Base-by-base conservation (phyloP, 2,888 invertebrate genomes). In the Alcis repandata region DNA sequence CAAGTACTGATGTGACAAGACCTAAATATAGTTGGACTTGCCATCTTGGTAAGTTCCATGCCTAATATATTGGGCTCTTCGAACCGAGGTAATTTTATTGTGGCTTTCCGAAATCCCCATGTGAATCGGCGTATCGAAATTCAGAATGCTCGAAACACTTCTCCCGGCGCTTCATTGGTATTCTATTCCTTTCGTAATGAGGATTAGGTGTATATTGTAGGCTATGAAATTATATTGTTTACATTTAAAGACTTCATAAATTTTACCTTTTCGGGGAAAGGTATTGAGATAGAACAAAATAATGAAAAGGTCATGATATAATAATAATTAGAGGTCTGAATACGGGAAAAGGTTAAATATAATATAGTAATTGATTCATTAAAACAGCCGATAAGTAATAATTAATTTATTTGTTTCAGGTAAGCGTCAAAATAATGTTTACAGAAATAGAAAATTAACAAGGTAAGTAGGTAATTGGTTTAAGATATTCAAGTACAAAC, bases 341-440 rank as follows among this genome's bases (percentile, higher is more conserved):
- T 36, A 36, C 3, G 9, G 9, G 11, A 36, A 27, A 27, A 27
- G 3, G 27, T n/a, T n/a, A n/a, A n/a, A n/a, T n/a, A n/a, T n/a
- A n/a, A n/a, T n/a, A n/a, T n/a, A n/a, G n/a, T n/a, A n/a, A 27
- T 27, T 27, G 2, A 27, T 27, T 27, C 6, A 27, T 27, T 27
- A 4, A 27, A 27, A 27, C 27, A 27, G 27, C 6, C n/a, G 1
- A n/a, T 38, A 13, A 38, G n/a, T n/a, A 2, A 38, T 3, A 11
- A 38, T 38, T 38, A 4, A 32, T 75, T 73, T 73, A 62, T 79
- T 84, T 79, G 79, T 85, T 85, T 72, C 85, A 84, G 85, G 85
- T 85, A 85, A 82, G 84, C 73, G n/a, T 33, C 46, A 33, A 6
- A 27, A 15, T 20, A 36, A 40, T 57, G n/a, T 38, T 63, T 27